Conservation (phyloP, 1,140 invertebrate species). For the Charaxes varanes region DNA sequence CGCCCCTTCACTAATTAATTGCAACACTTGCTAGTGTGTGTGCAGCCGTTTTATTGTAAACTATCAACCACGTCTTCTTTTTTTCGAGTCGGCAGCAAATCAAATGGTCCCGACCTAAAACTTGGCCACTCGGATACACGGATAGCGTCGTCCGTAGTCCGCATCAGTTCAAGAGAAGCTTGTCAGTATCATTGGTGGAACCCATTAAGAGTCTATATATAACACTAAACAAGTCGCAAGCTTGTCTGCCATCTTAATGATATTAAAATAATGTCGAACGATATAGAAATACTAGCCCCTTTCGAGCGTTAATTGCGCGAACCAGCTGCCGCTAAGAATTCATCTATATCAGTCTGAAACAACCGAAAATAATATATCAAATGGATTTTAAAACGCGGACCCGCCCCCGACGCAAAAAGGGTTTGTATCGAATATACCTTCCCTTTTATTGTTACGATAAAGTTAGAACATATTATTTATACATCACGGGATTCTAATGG, state of each 20-base stretch:
- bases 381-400: not conserved
- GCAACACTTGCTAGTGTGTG: no score
- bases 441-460: slow-evolving; percentile 1
- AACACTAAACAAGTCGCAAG: not conserved
- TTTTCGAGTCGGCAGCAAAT: no score
- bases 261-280: slow-evolving; percentile 1
- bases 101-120: no score
- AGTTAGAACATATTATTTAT: no score
- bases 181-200: not conserved
- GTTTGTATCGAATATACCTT: not conserved
- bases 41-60: no score
- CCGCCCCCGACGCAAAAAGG: not conserved
- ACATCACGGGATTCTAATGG: no score
- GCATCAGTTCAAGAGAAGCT: no score
- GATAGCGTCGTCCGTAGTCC: no score
- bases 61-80: no score
- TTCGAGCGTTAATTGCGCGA: slow-evolving; percentile 2
- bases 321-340: slow-evolving; percentile 3
- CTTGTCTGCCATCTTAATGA: not conserved
- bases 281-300: not conserved
- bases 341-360: slow-evolving; percentile 3
- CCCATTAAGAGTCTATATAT: not conserved
- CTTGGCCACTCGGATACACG: no score
- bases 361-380: slow-evolving; percentile 5
- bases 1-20: no score